A percentile compares a stretch with the other conserved stretches of the same genome.
Conservation (phyloP, 2,113 vertebrate genomes). For the Perognathus longimembris region DNA sequence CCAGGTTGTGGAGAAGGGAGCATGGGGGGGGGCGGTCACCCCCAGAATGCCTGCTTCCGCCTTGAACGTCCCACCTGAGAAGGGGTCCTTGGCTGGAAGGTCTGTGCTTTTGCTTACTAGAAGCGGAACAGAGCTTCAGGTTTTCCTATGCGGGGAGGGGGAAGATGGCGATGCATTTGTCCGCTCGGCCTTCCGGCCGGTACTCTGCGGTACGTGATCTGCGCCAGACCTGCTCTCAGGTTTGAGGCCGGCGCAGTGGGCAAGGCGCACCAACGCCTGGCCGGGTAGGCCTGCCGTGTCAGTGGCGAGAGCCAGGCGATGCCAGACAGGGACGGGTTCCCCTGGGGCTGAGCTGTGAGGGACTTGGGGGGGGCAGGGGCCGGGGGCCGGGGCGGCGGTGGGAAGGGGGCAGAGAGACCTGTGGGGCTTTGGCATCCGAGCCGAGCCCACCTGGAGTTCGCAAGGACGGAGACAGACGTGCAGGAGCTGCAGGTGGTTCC, state of each 20-base stretch:
- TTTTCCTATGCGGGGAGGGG: neutral
- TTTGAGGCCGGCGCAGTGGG: neutral
- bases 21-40: neutral
- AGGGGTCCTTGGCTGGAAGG: neutral
- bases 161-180: neutral
- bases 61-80: accelerated
- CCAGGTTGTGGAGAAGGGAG: neutral
- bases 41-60: neutral
- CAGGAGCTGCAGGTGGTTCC: no score
- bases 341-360: neutral
- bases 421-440: neutral
- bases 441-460: no score
- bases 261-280: neutral
- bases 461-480: no score
- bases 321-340: neutral
- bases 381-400: accelerated
- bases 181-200: neutral
- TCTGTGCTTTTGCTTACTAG: neutral
- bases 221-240: neutral
- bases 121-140: neutral
- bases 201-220: accelerated
- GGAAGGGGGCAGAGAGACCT: neutral
- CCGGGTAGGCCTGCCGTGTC: neutral
- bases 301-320: neutral
- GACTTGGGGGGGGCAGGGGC: neutral